Base-by-base conservation (phyloP, 2,888 invertebrate genomes). In the Cylloceria caligata region DNA sequence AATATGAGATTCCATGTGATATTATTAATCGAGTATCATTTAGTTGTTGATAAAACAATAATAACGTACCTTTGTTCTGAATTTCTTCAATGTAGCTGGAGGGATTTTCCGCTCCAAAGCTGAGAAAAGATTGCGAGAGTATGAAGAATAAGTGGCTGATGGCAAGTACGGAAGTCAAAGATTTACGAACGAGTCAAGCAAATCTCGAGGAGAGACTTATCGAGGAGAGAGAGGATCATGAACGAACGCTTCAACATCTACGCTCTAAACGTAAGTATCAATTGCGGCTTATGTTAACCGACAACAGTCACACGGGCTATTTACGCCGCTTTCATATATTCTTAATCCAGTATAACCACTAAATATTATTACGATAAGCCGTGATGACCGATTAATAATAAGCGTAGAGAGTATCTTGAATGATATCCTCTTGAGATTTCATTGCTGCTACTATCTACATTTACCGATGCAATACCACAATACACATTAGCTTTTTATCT, bases 21-120 rank as follows among this genome's bases (percentile, higher is more conserved):
- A n/a, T n/a, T n/a, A n/a, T n/a, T n/a, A n/a, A n/a, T n/a, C n/a
- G n/a, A n/a, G n/a, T n/a, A n/a, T n/a, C n/a, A n/a, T n/a, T n/a
- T n/a, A n/a, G n/a, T n/a, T n/a, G n/a, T n/a, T n/a, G n/a, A n/a
- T n/a, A n/a, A n/a, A n/a, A n/a, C n/a, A n/a, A n/a, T n/a, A n/a
- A n/a, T 27, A 45, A 30, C 6, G 45, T 5, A 60, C 55, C 60
- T 52, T 74, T 68, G 69, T 82, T 42, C 76, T 67, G 64, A 39
- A 81, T 84, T 74, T 39, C 24, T 80, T 76, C 83, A 74, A 85
- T 16, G 42, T 90, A 95, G 95, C 93, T 95, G 88, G 95, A 95
- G 89, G 95, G 95, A 62, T 95, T 95, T 87, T 93, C 94, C 82
- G 94, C 94, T 34, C 95, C 95, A 6, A 89, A 91, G 52, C 90